phyloP scores from a whole-genome alignment of 2,888 invertebrate species.

The Choreutis nemorana region DNA sequence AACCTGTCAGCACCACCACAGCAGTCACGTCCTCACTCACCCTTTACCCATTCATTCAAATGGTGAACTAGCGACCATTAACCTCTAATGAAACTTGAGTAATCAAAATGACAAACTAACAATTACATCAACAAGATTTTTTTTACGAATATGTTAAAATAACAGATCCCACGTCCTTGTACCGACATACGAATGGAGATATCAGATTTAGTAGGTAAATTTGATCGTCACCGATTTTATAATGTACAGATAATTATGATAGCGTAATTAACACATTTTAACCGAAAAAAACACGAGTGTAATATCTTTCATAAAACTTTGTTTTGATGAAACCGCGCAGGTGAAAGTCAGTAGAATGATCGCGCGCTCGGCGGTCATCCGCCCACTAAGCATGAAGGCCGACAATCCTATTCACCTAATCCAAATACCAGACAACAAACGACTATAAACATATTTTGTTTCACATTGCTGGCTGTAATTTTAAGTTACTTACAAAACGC shows the following conservation, averaged over 20 bases:
- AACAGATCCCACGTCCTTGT: neutral
- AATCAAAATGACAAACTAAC: constrained; percentile 3
- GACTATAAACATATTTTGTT: too few relatives aligned
- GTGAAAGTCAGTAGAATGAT: constrained; percentile 43
- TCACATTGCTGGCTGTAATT: too few relatives aligned
- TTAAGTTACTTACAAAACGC: too few relatives aligned
- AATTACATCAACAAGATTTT: constrained; percentile 4
- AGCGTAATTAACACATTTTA: too few relatives aligned
- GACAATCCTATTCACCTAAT: constrained; percentile 8
- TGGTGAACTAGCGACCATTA: too few relatives aligned
- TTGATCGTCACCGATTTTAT: neutral
- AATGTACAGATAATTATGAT: too few relatives aligned
- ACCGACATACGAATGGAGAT: neutral
- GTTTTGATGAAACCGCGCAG: constrained; percentile 33
- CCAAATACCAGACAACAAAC: too few relatives aligned
- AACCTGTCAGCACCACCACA: constrained; percentile 47
- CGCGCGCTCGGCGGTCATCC: constrained; percentile 31
- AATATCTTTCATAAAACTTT: too few relatives aligned
- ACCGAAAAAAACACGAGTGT: too few relatives aligned
- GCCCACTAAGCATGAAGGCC: constrained; percentile 57
- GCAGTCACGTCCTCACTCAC: constrained; percentile 34
- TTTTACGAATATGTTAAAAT: too few relatives aligned
- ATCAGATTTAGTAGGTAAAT: neutral
- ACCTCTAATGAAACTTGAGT: too few relatives aligned
- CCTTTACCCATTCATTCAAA: too few relatives aligned